These are phyloP conservation scores for Amphipoea lucens DNA, from an alignment of 2,888 invertebrate species.

Conservation along the genomic window DNA sequence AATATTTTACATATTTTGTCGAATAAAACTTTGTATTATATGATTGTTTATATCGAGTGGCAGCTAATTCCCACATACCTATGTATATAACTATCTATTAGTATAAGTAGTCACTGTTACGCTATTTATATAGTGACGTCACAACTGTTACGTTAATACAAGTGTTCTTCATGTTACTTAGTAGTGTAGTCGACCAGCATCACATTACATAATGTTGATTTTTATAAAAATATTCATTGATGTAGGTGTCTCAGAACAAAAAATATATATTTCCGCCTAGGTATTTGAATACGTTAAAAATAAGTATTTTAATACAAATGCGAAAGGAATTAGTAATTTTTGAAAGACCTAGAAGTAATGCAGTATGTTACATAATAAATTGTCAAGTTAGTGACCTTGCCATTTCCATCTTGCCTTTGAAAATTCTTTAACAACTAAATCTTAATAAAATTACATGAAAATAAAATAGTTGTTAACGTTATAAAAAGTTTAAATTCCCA, in stretches of 20 bases:
- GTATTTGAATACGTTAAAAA: conserved; percentile 52
- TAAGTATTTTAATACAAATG: conserved; percentile 56
- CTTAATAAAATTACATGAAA: background rate
- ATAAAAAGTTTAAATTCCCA: background rate
- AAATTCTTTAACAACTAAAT: background rate
- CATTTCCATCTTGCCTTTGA: conserved; percentile 55
- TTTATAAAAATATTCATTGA: conserved; percentile 67
- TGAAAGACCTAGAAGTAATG: conserved; percentile 33
- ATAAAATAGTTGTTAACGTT: conserved; percentile 27
- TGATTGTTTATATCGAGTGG: conserved; percentile 53
- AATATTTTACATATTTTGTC: conserved; percentile 52
- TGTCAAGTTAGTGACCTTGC: conserved; percentile 47
- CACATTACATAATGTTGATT: conserved; percentile 61
- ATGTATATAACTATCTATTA: conserved; percentile 56
- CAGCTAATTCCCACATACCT: conserved; percentile 53
- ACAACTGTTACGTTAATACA: conserved; percentile 69
- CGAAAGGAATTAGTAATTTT: conserved; percentile 55
- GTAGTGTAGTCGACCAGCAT: conserved; percentile 50
- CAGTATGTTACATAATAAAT: conserved; percentile 24
- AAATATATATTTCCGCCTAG: conserved; percentile 63
- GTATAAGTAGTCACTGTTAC: conserved; percentile 55
- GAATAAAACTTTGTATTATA: conserved; percentile 57
- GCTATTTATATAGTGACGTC: conserved; percentile 60
- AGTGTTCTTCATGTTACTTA: conserved; percentile 69
- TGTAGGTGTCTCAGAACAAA: conserved; percentile 58